Base-by-base conservation (phyloP, 2,797 vertebrate species). In the Microchirus variegatus region DNA sequence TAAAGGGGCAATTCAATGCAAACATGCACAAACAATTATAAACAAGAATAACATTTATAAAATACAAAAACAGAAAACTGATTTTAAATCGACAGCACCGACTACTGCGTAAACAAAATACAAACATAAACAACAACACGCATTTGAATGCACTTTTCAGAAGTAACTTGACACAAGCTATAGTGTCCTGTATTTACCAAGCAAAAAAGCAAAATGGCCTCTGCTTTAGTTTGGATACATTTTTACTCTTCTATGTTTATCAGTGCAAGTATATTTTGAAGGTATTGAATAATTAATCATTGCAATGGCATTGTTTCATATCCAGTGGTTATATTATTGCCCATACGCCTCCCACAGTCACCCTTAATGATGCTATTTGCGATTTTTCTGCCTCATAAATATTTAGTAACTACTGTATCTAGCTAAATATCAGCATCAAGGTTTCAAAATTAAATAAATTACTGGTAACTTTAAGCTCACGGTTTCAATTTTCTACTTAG, bases 371-470 rank as follows among this genome's bases (percentile, higher is more conserved):
- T 9, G 51, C 35, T 44, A n/a, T 70, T 57, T 63, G 63, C 44
- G 59, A 43, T 67, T 50, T 16, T 43, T 36, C n/a, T 9, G 43
- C 17, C 12, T 70, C 35, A 70, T 82, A 69, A 67, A 83, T 84
- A 82, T 84, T 75, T 58, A 78, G 12, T 47, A 45, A 54, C 67
- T 26, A 35, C 48, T 56, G 9, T 46, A 67, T 72, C 40, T 52
- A 9, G 9, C 52, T 66, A 67, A 70, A 67, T 68, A 75, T 67
- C 26, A 46, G 54, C 50, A 67, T 57, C 44, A 70, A 67, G 11
- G 63, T 78, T 80, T 61, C 57, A 52, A 72, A 78, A 71, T 45
- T 65, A 75, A 76, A 85, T 42, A 14, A 5, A 12, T 15, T 15
- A 42, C 12, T 15, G 12, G 13, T 14, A 42, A 42, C 13, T 9